Conservation (phyloP, 2,888 invertebrate species). For the Nomada lathburiana region DNA sequence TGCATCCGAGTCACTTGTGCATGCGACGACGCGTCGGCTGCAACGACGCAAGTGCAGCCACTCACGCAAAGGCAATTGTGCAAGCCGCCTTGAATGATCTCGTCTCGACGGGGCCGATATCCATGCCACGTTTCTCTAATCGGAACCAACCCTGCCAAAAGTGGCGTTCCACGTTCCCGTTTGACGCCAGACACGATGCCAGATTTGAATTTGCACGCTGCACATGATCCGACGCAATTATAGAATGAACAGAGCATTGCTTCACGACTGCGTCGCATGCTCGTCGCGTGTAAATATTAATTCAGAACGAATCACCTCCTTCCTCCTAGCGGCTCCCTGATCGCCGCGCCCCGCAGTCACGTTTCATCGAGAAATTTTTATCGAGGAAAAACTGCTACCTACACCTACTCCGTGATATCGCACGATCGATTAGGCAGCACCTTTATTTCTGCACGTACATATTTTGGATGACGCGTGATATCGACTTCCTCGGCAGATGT, state of each 20-base stretch:
- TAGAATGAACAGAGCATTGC: slow-evolving; percentile 35
- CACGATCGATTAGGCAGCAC: neutral
- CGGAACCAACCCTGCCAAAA: slow-evolving; percentile 48
- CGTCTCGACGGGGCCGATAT: slow-evolving; percentile 36
- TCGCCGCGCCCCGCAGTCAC: neutral
- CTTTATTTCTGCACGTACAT: too few relatives aligned
- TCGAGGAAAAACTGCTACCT: neutral
- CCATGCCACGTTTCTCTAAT: slow-evolving; percentile 39
- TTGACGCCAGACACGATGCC: slow-evolving; percentile 36
- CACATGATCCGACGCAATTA: slow-evolving; percentile 60
- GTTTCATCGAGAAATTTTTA: slow-evolving; percentile 12
- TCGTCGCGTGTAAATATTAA: slow-evolving; percentile 52
- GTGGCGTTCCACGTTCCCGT: slow-evolving; percentile 47
- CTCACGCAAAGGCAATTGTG: slow-evolving; percentile 37
- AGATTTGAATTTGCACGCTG: slow-evolving; percentile 50
- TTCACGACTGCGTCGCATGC: slow-evolving; percentile 59
- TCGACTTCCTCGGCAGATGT: too few relatives aligned
- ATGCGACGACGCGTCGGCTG: slow-evolving; percentile 1
- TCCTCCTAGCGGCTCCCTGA: neutral
- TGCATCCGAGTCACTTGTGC: slow-evolving; percentile 41
- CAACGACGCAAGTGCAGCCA: slow-evolving; percentile 19
- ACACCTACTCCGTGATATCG: neutral
- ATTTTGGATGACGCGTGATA: neutral
- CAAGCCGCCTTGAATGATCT: slow-evolving; percentile 38
- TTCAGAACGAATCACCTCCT: slow-evolving; percentile 13